Base-by-base conservation (phyloP, 2,888 invertebrate species). In the Trimorus sp. region DNA sequence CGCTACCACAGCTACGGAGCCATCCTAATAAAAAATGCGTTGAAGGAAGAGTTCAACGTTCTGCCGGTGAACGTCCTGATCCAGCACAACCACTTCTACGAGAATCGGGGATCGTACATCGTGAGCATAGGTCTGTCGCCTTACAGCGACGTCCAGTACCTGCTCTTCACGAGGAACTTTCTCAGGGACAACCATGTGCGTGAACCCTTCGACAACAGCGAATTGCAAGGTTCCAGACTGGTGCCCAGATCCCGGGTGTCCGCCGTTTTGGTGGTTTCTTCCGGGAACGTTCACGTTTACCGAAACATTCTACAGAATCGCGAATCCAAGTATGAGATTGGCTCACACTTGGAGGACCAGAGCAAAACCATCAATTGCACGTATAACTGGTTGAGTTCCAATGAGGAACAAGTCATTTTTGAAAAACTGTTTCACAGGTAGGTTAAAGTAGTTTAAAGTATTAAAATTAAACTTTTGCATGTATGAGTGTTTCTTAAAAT, bases 291-390 rank as follows among this genome's bases (percentile, higher is more conserved):
- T 0, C 94, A 95, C 56, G 94, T 99, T 1, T 97, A 94, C 87
- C 94, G 99, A 78, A 99, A 99, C 91, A 97, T 98, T 79, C 94
- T 99, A 49, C 95, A 97, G 78, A 99, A 99, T 92, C 96, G 96
- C 1, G 95, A 96, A 83, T 98, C 99, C 0, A 94, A 95, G 70
- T 98, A 98, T 90, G 99, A 99, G 93, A 95, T 99, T 59, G 98
- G 98, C 0, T 98, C 98, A 0, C 99, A 99, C 88, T 93, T 99
- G 15, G 96, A 96, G 88, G 98, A 99, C 90, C 99, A 98, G 90
- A 98, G 98, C 88, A 96, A 97, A 92, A 93, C 94, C 15, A 95
- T 99, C n/a, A 97, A 98, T 90, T 98, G 98, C 85, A 96, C 97
- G 0, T 97, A 94, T 89, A 99, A 99, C 90, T 99, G 98, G 97